Evolutionary conservation across 2,113 vertebrate species (phyloP).

Genomic region (Leuciscus idus): DNA sequence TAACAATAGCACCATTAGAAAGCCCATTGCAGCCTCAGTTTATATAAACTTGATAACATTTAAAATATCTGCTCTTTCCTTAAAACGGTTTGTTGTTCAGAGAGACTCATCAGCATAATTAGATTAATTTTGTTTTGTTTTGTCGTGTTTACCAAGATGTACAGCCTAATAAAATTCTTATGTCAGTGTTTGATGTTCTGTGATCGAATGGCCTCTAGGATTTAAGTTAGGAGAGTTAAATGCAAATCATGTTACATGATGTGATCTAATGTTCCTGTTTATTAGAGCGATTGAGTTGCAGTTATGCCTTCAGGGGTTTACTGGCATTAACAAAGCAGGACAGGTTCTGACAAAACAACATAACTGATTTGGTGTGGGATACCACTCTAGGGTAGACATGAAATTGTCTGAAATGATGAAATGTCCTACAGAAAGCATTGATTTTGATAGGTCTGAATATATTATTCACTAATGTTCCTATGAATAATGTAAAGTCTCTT

Average conservation of each 20-base stretch:
- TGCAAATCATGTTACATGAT: conserved; percentile 2
- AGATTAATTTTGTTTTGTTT: neutral
- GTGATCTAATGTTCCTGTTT: neutral
- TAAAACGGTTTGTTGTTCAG: conserved; percentile 29
- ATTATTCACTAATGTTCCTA: neutral
- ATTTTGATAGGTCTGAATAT: neutral
- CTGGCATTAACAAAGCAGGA: neutral
- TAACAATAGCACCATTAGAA: neutral
- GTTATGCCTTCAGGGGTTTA: neutral
- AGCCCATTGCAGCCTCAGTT: neutral
- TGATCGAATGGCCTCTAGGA: conserved; percentile 3
- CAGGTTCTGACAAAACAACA: neutral
- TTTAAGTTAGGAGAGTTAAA: conserved; percentile 13
- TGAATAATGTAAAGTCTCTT: neutral
- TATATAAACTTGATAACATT: neutral
- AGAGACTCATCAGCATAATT: neutral
- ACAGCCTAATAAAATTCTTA: neutral
- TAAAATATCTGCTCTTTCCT: neutral
- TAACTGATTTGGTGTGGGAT: neutral
- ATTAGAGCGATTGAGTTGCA: neutral
- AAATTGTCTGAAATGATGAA: neutral
- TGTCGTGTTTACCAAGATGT: neutral
- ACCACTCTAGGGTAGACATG: neutral
- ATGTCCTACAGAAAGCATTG: neutral
- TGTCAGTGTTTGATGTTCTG: conserved; percentile 1